phyloP scores from a whole-genome alignment of 2,113 vertebrate species.

The Pluvianellus socialis region DNA sequence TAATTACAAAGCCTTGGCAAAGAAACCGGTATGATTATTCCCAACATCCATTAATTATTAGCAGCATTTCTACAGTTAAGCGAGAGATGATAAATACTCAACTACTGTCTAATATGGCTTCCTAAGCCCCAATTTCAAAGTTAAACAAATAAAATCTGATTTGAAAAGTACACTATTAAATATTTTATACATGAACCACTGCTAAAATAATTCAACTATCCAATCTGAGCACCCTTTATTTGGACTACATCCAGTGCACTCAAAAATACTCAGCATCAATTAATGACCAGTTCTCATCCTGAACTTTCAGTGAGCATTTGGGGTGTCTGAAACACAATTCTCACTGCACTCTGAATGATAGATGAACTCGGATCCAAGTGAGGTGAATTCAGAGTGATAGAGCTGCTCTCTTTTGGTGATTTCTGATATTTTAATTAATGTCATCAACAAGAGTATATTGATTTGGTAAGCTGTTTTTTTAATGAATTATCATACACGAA shows the following conservation, averaged over 20 bases:
- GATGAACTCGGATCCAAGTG: background rate
- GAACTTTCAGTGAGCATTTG: background rate
- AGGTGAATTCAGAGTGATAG: background rate
- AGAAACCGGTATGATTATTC: background rate
- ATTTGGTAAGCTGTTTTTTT: background rate
- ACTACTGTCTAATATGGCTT: conserved; percentile 58
- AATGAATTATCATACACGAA: background rate
- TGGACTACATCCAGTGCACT: background rate
- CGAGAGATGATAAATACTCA: conserved; percentile 72
- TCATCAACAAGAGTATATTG: background rate
- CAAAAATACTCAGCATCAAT: background rate
- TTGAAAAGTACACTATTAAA: conserved; percentile 83
- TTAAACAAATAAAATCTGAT: conserved; percentile 80
- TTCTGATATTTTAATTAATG: conserved; percentile 44
- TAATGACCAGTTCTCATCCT: background rate
- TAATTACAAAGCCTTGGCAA: background rate
- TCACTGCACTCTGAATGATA: background rate
- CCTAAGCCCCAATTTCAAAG: conserved; percentile 76
- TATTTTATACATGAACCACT: conserved; percentile 76
- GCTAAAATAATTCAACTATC: conserved; percentile 79
- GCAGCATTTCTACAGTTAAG: conserved; percentile 10
- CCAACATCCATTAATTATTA: background rate
- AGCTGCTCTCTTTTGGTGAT: background rate
- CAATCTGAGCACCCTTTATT: conserved; percentile 74
- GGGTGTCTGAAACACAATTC: background rate